phyloP scores from a whole-genome alignment of 2,888 invertebrate species.

The Ophraella communa region DNA sequence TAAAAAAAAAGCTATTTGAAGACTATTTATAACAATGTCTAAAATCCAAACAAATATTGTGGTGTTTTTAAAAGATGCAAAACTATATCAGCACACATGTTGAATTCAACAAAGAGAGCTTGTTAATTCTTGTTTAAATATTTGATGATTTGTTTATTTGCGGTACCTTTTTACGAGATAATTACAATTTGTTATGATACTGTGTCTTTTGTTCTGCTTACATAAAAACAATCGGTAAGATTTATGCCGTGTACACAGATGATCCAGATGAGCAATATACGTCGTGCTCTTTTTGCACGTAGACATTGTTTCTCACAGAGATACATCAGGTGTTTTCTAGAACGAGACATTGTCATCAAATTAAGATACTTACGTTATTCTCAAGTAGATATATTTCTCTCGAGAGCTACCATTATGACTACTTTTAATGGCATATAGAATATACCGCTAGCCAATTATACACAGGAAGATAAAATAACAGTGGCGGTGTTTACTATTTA shows the following conservation, averaged over 20 bases:
- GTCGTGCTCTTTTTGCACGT: neutral
- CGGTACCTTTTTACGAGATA: neutral
- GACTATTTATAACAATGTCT: too few relatives aligned
- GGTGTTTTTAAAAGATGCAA: too few relatives aligned
- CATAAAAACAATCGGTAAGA: neutral
- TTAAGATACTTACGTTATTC: conserved; percentile 18
- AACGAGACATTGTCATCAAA: conserved; percentile 28
- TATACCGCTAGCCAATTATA: conserved; percentile 28
- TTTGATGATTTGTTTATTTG: neutral
- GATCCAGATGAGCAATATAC: neutral
- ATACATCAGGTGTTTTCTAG: conserved; percentile 25
- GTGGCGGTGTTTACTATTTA: conserved; percentile 2
- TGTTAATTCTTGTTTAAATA: too few relatives aligned
- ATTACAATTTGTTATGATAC: neutral
- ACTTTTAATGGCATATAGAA: conserved; percentile 27
- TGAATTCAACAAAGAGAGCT: too few relatives aligned
- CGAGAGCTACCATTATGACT: conserved; percentile 21
- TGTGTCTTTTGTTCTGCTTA: neutral
- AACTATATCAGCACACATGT: too few relatives aligned
- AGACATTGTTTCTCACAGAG: conserved; percentile 24
- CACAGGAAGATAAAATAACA: conserved; percentile 24
- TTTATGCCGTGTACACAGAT: neutral
- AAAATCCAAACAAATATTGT: too few relatives aligned
- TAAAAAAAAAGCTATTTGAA: too few relatives aligned
- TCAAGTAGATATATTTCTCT: conserved; percentile 11